A percentile compares a stretch with the other conserved stretches of the same genome.
Evolutionary conservation across 2,888 invertebrate genomes (phyloP).

Genomic region (Lepidocyrtoides sp.): DNA sequence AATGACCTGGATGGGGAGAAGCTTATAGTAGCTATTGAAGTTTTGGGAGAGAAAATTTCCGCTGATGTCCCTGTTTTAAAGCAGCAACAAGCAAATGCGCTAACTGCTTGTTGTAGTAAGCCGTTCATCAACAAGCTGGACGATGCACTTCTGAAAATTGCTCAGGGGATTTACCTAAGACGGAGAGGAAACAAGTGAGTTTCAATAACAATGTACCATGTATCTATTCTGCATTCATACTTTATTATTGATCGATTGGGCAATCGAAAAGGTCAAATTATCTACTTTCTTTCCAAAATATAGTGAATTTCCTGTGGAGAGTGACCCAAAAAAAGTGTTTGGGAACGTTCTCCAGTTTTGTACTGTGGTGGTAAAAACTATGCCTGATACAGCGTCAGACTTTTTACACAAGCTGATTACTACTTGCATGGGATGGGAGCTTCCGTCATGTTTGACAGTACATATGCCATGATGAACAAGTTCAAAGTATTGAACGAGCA

Average conservation of each 20-base stretch:
- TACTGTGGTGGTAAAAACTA: constrained; percentile 17
- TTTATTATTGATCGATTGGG: too few species aligned
- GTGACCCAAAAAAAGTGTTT: constrained; percentile 58
- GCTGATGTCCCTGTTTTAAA: constrained; percentile 53
- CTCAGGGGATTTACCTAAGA: constrained; percentile 8
- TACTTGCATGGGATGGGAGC: constrained; percentile 48
- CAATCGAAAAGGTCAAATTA: not conserved
- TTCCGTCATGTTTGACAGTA: not conserved
- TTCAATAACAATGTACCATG: not conserved
- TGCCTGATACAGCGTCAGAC: constrained; percentile 63
- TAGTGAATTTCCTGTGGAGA: constrained; percentile 63
- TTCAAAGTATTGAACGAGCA: constrained; percentile 49
- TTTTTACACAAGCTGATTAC: constrained; percentile 42
- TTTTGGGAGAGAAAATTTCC: constrained; percentile 79
- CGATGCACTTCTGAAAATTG: constrained; percentile 23
- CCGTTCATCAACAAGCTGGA: constrained; percentile 56
- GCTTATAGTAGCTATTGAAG: constrained; percentile 70
- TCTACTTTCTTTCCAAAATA: not conserved
- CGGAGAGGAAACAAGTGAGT: constrained; percentile 26
- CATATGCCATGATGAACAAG: constrained; percentile 8
- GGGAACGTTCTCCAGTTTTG: constrained; percentile 58
- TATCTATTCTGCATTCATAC: too few species aligned
- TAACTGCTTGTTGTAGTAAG: constrained; percentile 51
- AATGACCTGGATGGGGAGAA: constrained; percentile 60
- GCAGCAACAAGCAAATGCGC: constrained; percentile 62